Evolutionary conservation across 37 sponge, comb jelly and placozoan genomes (phyloP), one percentile per base, ranked within the genome.

Genomic region (Spongia lamella): DNA sequence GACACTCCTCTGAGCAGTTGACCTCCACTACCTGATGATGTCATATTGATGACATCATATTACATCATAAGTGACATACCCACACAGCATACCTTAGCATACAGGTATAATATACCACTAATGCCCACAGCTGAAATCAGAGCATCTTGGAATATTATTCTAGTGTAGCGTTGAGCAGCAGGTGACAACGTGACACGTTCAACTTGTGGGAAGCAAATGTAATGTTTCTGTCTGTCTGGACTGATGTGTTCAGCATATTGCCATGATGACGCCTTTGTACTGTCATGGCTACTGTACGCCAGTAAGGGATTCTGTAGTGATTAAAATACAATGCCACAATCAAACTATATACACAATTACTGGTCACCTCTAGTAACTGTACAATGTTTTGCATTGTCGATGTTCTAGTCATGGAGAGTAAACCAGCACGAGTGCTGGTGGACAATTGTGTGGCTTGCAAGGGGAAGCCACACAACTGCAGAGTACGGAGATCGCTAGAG

Each of bases 91-190:
- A 90, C 91, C 87, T 90, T 90, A 27, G 91, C 91, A 78, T 85
- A 86, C 38, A 90, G 83, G 72, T 90, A 90, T 15, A 90, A 26
- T 3, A 90, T 74, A 73, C 83, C 84, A 0, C 86, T 86, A 3
- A 86, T 51, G 3, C 91, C 91, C 9, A 81, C 61, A 15, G 73
- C 70, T 49, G 61, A 72, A 50, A 73, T 66, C 14, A 90, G 60
- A 33, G 78, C 79, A 62, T 90, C 86, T 39, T 85, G 78, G 29
- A 84, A 61, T 56, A 81, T 81, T 9, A 86, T 86, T 20, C 49
- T 21, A 66, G 3, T 60, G 47, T 58, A 50, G 21, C 82, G 33
- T 11, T 20, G 58, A 21, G 81, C 87, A n/a, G 87, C 68, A 21
- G 57, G 25, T 20, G 80, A 63, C 76, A 81, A 80, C 70, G 80